phyloP scores from a whole-genome alignment of 1,140 invertebrate species.

The Drosophila micromelanica region DNA sequence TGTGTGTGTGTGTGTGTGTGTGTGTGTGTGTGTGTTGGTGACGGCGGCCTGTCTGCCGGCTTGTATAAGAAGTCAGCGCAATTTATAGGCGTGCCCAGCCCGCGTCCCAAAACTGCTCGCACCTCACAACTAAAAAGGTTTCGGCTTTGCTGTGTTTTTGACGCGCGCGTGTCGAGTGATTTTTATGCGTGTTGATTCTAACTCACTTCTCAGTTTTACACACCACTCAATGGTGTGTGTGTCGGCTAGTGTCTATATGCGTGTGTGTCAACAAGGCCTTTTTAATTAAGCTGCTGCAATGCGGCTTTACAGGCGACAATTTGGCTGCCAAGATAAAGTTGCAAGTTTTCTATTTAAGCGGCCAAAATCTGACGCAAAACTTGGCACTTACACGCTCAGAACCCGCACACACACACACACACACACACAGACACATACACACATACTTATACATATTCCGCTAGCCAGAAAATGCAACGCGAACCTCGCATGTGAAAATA shows the following conservation, averaged over 20 bases:
- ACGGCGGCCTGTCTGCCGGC: constrained; percentile 33
- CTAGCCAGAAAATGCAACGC: constrained; percentile 34
- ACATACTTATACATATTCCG: not conserved
- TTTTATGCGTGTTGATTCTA: constrained; percentile 68
- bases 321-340: constrained; percentile 55
- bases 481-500: constrained; percentile 33
- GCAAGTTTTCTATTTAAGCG: constrained; percentile 44
- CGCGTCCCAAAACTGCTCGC: constrained; percentile 28
- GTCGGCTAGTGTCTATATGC: not conserved
- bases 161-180: constrained; percentile 63
- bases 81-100: constrained; percentile 50
- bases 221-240: constrained; percentile 7
- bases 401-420: constrained; percentile 13
- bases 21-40: constrained; percentile 10
- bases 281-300: constrained; percentile 72
- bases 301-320: constrained; percentile 35
- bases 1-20: constrained; percentile 42
- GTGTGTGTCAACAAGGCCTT: constrained; percentile 20
- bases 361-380: constrained; percentile 53
- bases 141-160: constrained; percentile 51
- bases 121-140: constrained; percentile 38
- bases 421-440: constrained; percentile 8
- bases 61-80: constrained; percentile 62
- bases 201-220: constrained; percentile 29
- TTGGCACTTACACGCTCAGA: constrained; percentile 41